These are phyloP conservation scores for Auanema freiburgensis DNA, from an alignment of 2,888 invertebrate genomes.

Conservation along the genomic window DNA sequence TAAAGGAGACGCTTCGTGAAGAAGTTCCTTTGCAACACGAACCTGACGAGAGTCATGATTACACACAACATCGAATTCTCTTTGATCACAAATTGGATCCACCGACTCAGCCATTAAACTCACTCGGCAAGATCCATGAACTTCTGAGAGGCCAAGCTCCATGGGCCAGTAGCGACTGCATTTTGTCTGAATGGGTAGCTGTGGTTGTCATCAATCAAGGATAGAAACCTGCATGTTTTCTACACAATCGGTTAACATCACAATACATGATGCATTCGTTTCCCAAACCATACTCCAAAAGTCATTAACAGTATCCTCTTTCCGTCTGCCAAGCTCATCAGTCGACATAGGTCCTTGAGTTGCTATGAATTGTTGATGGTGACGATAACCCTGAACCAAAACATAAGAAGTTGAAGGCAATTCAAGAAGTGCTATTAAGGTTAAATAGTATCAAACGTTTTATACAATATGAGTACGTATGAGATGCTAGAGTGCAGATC, in stretches of 20 bases:
- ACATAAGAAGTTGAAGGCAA: constrained; percentile 15
- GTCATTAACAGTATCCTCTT: constrained; percentile 37
- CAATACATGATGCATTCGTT: constrained; percentile 46
- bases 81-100: constrained; percentile 41
- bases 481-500: too few relatives aligned
- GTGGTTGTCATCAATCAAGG: background rate
- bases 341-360: constrained; percentile 46
- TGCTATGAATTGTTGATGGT: constrained; percentile 37
- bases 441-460: too few relatives aligned
- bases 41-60: constrained; percentile 5
- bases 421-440: too few relatives aligned
- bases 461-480: too few relatives aligned
- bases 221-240: constrained; percentile 24
- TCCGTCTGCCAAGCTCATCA: background rate
- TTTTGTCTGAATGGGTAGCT: constrained; percentile 41
- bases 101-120: constrained; percentile 1
- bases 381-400: constrained; percentile 14
- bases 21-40: background rate
- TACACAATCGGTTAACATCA: constrained; percentile 51
- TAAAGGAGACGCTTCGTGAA: constrained; percentile 20
- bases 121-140: background rate
- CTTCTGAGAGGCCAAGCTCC: constrained; percentile 30
- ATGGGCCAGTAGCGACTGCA: constrained; percentile 58
- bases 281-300: constrained; percentile 61
- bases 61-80: constrained; percentile 34